phyloP scores from a whole-genome alignment of 2,888 invertebrate genomes.

The Mimas tiliae region DNA sequence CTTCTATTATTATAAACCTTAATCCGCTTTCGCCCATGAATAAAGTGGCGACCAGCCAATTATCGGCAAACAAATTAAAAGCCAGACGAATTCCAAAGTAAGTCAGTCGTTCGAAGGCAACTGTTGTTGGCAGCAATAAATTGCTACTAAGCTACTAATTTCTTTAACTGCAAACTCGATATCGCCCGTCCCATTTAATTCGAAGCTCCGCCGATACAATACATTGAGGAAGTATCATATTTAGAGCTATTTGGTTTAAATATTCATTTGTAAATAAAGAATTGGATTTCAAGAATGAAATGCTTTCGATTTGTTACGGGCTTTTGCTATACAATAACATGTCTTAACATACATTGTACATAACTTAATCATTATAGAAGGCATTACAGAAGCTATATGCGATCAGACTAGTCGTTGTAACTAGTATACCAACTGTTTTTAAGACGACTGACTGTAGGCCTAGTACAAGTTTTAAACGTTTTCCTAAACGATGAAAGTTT shows the following conservation, averaged over 20 bases:
- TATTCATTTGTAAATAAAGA: background rate
- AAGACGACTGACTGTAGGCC: too few relatives aligned
- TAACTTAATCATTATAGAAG: too few relatives aligned
- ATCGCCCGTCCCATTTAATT: constrained; percentile 36
- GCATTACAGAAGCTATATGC: too few relatives aligned
- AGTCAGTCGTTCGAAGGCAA: constrained; percentile 50
- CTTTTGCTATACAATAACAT: too few relatives aligned
- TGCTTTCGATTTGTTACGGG: background rate
- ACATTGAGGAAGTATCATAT: constrained; percentile 6
- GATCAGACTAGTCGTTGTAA: too few relatives aligned
- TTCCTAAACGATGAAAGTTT: too few relatives aligned
- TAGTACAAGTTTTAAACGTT: too few relatives aligned
- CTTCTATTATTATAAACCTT: background rate
- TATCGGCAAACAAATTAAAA: constrained; percentile 53
- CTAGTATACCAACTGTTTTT: too few relatives aligned
- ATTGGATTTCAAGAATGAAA: background rate
- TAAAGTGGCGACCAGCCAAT: constrained; percentile 43
- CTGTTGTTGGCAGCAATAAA: constrained; percentile 55
- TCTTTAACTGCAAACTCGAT: constrained; percentile 54
- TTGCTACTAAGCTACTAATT: constrained; percentile 58
- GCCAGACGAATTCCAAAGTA: constrained; percentile 52
- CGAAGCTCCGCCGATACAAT: constrained; percentile 1
- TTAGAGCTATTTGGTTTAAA: constrained; percentile 20
- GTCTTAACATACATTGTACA: too few relatives aligned
- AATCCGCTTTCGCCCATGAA: constrained; percentile 13